Evolutionary conservation across 2,888 invertebrate species (phyloP), one percentile per base, ranked within the genome.

Genomic region (Galerucella calmariensis): DNA sequence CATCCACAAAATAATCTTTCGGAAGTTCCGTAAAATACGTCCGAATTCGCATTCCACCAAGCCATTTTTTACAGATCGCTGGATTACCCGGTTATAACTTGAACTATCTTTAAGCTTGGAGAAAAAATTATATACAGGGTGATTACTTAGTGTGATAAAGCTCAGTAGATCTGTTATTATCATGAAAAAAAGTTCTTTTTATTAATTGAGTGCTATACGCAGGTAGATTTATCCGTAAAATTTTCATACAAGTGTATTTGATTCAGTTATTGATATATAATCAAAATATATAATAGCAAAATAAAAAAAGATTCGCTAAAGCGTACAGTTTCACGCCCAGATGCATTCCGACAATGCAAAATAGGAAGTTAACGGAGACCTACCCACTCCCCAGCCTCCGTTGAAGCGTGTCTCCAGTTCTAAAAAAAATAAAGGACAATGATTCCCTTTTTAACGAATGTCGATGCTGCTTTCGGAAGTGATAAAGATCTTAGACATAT

Each of bases 341-440:
- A 63, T 77, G 80, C 59, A 51, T 78, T 76, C 74, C 65, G 76
- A 81, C 81, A 81, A 81, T 81, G 77, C 74, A 41, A 77, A 75
- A 76, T 75, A 75, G 78, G 78, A 78, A 78, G 78, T 77, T 65
- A 72, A 69, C 76, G 58, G 66, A 72, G 73, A 78, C 77, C 75
- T 67, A 78, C 75, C 76, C 74, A 74, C 77, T 69, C 77, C 74
- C 76, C 73, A 74, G 61, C 27, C 69, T 73, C 68, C 77, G 67
- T 69, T 77, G 73, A 76, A 79, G 77, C 79, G 77, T 78, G 74
- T 65, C 70, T 74, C 78, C 79, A 71, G 63, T 69, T 61, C 56
- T 41, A 41, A 56, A 66, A 70, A 72, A 75, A 74, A 77, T 70
- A 62, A 35, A 76, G 63, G 20, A 65, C 20, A 16, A 56, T 56